These are phyloP conservation scores for Ptychoptera contaminata DNA, from an alignment of 2,888 invertebrate genomes.

Conservation along the genomic window DNA sequence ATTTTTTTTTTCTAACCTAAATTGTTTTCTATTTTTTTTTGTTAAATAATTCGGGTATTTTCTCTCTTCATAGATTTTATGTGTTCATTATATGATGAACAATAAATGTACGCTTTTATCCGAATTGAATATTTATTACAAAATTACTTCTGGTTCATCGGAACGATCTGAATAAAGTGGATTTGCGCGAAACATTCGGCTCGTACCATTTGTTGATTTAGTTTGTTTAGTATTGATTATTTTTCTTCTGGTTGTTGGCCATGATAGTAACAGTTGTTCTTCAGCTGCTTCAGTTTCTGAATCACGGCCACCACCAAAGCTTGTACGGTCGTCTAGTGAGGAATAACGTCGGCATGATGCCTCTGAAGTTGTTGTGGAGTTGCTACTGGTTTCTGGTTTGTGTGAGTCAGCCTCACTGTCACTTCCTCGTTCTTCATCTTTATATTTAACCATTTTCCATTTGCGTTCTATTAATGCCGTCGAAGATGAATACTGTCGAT, in stretches of 20 bases:
- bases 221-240: slow-evolving; percentile 10
- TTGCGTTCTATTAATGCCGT: slow-evolving; percentile 28
- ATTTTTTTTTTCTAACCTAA: too few relatives aligned
- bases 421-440: slow-evolving; percentile 11
- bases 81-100: too few relatives aligned
- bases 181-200: slow-evolving; percentile 8
- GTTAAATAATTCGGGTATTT: too few relatives aligned
- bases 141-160: slow-evolving; percentile 11
- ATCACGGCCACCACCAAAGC: slow-evolving; percentile 20
- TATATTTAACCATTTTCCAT: slow-evolving; percentile 23
- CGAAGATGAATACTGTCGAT: slow-evolving; percentile 28
- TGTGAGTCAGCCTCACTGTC: slow-evolving; percentile 16
- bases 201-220: slow-evolving; percentile 6
- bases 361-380: slow-evolving; percentile 32
- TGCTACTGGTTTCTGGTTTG: slow-evolving; percentile 24
- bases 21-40: too few relatives aligned
- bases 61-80: too few relatives aligned
- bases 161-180: slow-evolving; percentile 11
- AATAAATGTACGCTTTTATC: too few relatives aligned
- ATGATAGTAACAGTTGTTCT: slow-evolving; percentile 38
- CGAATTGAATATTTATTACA: slow-evolving; percentile 4
- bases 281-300: slow-evolving; percentile 20
- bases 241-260: slow-evolving; percentile 32
- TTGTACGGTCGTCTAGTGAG: slow-evolving; percentile 22
- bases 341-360: slow-evolving; percentile 26